Conservation (phyloP, 2,113 vertebrate species). For the Gambusia affinis region DNA sequence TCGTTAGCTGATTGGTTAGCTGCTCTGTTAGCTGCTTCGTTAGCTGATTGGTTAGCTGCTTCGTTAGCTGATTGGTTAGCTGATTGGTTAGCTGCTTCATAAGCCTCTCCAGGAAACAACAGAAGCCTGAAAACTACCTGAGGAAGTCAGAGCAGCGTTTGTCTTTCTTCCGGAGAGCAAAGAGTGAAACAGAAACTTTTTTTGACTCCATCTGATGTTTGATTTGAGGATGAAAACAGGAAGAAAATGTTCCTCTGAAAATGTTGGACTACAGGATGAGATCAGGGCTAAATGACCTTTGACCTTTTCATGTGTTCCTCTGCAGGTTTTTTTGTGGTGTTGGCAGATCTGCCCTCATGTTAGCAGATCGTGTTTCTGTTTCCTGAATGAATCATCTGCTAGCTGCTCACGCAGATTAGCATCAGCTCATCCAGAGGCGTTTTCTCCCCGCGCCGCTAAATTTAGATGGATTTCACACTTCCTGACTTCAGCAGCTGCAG, state of each 20-base stretch:
- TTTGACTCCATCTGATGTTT: neutral
- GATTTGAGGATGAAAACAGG: neutral
- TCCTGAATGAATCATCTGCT: neutral
- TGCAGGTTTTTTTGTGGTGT: neutral
- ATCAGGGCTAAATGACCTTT: neutral
- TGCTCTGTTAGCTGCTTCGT: no score
- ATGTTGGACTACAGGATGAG: neutral
- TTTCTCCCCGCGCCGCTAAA: neutral
- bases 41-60: no score
- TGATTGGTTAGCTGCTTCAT: neutral
- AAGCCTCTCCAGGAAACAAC: neutral
- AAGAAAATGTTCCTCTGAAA: neutral
- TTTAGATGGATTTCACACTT: conserved; percentile 3
- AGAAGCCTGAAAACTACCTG: neutral
- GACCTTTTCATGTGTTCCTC: neutral
- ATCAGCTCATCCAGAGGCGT: neutral
- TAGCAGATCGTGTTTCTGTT: neutral
- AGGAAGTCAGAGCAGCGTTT: neutral
- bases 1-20: no score
- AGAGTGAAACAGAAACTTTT: no score
- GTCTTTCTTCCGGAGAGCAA: no score
- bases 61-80: no score
- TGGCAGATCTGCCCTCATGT: no score
- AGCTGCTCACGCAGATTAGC: neutral
- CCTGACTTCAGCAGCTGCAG: conserved; percentile 1